phyloP scores from a whole-genome alignment of 2,888 invertebrate species.

The Cataglyphis rosenhaueri region DNA sequence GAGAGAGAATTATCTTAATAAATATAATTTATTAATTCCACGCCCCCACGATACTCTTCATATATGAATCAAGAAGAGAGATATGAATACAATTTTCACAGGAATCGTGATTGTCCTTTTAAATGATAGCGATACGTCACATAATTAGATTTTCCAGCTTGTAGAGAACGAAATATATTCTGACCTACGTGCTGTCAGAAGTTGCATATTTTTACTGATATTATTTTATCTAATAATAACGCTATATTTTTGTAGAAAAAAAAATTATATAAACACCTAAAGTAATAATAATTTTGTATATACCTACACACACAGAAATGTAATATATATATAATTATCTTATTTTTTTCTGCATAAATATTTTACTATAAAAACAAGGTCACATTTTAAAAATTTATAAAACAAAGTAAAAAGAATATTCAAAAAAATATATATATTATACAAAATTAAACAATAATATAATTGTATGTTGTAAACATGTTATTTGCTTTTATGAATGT shows the following conservation, averaged over 20 bases:
- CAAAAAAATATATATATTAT: neutral
- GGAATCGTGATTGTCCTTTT: slow-evolving; percentile 30
- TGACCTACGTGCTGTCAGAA: neutral
- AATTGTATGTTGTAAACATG: neutral
- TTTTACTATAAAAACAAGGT: neutral
- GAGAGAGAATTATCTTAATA: slow-evolving; percentile 17
- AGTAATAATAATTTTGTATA: neutral
- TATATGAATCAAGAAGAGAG: slow-evolving; percentile 22
- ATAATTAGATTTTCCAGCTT: slow-evolving; percentile 16
- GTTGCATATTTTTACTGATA: neutral
- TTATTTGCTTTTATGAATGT: neutral
- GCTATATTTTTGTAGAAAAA: neutral
- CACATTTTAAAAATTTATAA: neutral
- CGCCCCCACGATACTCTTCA: slow-evolving; percentile 15
- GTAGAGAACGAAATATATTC: neutral
- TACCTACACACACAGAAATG: too few relatives aligned
- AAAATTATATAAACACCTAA: neutral
- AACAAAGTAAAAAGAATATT: neutral
- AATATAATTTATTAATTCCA: slow-evolving; percentile 29
- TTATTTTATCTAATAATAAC: slow-evolving; percentile 14
- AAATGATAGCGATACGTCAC: slow-evolving; percentile 25
- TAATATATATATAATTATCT: neutral
- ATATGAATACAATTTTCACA: slow-evolving; percentile 19
- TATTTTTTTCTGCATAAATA: neutral
- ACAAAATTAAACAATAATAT: neutral